A percentile compares a stretch with the other conserved stretches of the same genome.
phyloP scores from a whole-genome alignment of 2,888 invertebrate species.

The Timema podura region DNA sequence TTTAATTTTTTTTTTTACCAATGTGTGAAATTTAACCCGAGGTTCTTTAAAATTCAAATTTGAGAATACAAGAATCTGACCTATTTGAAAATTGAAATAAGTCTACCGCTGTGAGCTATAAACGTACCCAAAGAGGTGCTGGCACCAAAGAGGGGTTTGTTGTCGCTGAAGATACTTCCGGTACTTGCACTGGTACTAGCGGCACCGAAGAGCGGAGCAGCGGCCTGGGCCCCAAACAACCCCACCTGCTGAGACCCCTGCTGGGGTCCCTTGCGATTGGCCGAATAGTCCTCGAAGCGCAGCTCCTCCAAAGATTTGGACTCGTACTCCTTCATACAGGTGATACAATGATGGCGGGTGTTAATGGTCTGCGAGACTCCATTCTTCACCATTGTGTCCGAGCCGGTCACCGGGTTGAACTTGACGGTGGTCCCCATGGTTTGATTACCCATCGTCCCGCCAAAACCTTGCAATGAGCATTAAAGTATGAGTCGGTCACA shows the following conservation, averaged over 20 bases:
- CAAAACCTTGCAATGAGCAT: too few species aligned
- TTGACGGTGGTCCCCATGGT: conserved; percentile 74
- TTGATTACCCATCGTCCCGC: too few species aligned
- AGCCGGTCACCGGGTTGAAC: conserved; percentile 80
- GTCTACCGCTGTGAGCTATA: neutral
- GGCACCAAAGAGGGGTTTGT: conserved; percentile 55
- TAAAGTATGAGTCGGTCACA: too few species aligned
- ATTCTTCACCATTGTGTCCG: conserved; percentile 87
- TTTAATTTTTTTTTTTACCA: too few species aligned
- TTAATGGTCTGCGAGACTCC: conserved; percentile 80
- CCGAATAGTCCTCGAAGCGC: conserved; percentile 87
- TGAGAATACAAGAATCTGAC: too few species aligned
- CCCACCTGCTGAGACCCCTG: conserved; percentile 40
- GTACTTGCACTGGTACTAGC: conserved; percentile 40
- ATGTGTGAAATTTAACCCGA: too few species aligned
- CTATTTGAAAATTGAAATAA: too few species aligned
- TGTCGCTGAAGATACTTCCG: conserved; percentile 44
- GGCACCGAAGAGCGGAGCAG: conserved; percentile 48
- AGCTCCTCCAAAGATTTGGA: conserved; percentile 91
- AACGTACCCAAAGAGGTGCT: conserved; percentile 44
- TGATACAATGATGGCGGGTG: conserved; percentile 94
- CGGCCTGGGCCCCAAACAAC: conserved; percentile 49
- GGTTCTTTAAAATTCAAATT: too few species aligned
- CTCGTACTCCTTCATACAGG: conserved; percentile 98
- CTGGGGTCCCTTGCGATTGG: conserved; percentile 76